Base-by-base conservation (phyloP, 2,113 vertebrate species). In the Ammodytes dubius region DNA sequence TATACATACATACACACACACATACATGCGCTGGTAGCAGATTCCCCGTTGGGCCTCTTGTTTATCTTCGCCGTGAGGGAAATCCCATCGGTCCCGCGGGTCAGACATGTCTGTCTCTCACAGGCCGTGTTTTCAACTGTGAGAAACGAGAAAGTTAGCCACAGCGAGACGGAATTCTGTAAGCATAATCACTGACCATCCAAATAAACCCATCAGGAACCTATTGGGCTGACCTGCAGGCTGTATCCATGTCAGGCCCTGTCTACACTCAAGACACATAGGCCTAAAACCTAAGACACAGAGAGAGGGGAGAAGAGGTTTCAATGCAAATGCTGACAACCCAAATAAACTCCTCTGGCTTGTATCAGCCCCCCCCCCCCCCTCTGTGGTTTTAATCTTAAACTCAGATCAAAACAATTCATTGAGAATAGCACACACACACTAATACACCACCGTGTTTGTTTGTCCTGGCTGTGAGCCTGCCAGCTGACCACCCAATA, bases 391-490 rank as follows among this genome's bases (percentile, higher is more conserved):
- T 81, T 39, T 87, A 77, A 90, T 89, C 84, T 87, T 14, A 54
- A 47, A 3, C 73, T 72, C 7, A 54, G 70, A 91, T 90, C 80
- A 63, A 39, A 82, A 59, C 53, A 83, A 80, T 76, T 79, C 79
- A 79, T 52, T 77, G 70, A 88, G 86, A 91, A 87, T 79, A 90
- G 70, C 77, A 73, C 53, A 84, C 58, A 77, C 66, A 74, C 70
- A 77, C 43, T 47, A 60, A 68, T 49, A 79, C 49, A 59, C 54
- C 27, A 2, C 19, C 4, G 7, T 80, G 82, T 90, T 93, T 92
- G 83, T 90, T 92, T 92, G 8, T 52, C 11, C 68, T 91, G 84
- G 88, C 81, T 58, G 59, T 58, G 15, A 78, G 58, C 77, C 72
- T 37, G 54, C 19, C 57, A 61, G 64, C 78, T 87, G 87, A 81